A percentile compares a stretch with the other conserved stretches of the same genome.
Evolutionary conservation across 2,888 invertebrate genomes (phyloP).

Genomic region (Nemapogon koenigi): DNA sequence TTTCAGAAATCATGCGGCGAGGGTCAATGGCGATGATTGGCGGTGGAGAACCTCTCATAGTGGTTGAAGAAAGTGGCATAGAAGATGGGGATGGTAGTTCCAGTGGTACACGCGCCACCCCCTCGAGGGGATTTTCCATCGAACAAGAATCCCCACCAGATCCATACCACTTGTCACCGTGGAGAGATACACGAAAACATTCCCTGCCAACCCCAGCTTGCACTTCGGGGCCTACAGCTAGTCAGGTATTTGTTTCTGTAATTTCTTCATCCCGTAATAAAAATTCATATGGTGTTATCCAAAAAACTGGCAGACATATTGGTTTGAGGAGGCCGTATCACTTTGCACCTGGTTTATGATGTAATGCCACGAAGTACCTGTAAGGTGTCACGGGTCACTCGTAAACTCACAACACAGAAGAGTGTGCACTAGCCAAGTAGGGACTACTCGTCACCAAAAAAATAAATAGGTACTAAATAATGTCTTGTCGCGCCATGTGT

Average conservation of each 20-base stretch:
- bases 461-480: no score
- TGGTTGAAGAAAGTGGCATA: slow-evolving; percentile 78
- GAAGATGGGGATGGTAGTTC: slow-evolving; percentile 69
- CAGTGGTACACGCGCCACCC: slow-evolving; percentile 43
- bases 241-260: slow-evolving; percentile 83
- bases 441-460: no score
- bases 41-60: slow-evolving; percentile 77
- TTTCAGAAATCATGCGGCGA: slow-evolving; percentile 73
- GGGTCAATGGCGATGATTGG: slow-evolving; percentile 69
- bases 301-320: no score
- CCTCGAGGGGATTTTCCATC: slow-evolving; percentile 67
- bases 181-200: slow-evolving; percentile 81
- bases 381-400: no score
- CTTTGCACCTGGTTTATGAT: no score
- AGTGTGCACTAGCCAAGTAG: no score
- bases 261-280: no score
- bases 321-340: no score
- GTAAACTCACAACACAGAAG: no score
- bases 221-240: slow-evolving; percentile 85
- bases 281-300: no score
- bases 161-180: slow-evolving; percentile 83
- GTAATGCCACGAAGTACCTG: no score
- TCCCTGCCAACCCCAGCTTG: slow-evolving; percentile 86
- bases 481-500: no score
- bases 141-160: slow-evolving; percentile 82